A percentile compares a stretch with the other conserved stretches of the same genome.
phyloP scores from a whole-genome alignment of 2,888 invertebrate genomes.

The Cantharis flavilabris region DNA sequence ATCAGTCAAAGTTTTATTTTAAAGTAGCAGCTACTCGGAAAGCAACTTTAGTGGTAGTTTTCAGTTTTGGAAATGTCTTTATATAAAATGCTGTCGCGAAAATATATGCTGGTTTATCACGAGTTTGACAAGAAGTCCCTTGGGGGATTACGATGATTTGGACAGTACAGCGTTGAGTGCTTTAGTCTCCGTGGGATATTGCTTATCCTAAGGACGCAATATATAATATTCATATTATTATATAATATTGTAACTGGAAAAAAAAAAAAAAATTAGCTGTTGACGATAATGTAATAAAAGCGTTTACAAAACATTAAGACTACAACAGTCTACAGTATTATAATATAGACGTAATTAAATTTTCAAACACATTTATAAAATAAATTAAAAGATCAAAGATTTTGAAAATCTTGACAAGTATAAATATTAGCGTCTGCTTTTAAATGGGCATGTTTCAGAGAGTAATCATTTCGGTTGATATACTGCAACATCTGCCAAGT shows the following conservation, averaged over 20 bases:
- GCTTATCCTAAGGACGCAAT: constrained; percentile 35
- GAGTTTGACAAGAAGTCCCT: constrained; percentile 47
- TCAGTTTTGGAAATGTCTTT: constrained; percentile 18
- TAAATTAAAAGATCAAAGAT: constrained; percentile 35
- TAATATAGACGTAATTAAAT: constrained; percentile 28
- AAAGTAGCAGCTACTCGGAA: constrained; percentile 19
- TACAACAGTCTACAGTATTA: not conserved
- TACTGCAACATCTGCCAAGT: constrained; percentile 33
- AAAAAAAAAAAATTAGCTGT: not conserved
- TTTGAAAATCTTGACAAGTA: constrained; percentile 31
- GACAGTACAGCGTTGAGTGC: constrained; percentile 53
- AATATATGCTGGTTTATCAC: constrained; percentile 50
- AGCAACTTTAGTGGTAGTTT: constrained; percentile 19
- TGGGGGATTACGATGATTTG: constrained; percentile 52
- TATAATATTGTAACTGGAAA: too few relatives aligned
- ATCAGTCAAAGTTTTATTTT: constrained; percentile 46
- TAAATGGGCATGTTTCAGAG: constrained; percentile 33
- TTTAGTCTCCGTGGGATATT: constrained; percentile 43
- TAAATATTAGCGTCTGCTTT: constrained; percentile 32
- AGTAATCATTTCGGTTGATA: constrained; percentile 32
- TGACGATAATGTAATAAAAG: not conserved
- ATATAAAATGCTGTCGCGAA: constrained; percentile 31
- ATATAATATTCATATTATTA: not conserved
- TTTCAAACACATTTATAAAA: constrained; percentile 29
- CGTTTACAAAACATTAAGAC: not conserved